Evolutionary conservation across 1,140 invertebrate species (phyloP), one percentile per base, ranked within the genome.

Genomic region (Drosophila varians): DNA sequence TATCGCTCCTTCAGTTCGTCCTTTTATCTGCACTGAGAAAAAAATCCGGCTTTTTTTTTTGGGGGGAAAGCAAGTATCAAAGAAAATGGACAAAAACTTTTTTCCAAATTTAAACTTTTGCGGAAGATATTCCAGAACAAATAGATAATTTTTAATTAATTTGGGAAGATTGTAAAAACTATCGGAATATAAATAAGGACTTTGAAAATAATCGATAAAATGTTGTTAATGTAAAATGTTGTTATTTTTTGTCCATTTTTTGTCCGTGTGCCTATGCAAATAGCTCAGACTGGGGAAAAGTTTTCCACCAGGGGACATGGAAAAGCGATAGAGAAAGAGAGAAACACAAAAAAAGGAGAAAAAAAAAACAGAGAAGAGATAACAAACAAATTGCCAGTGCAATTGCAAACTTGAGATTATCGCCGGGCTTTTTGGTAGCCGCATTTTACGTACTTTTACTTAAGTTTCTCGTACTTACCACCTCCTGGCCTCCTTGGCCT

Each of bases 311-410:
- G 52, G 18, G 38, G 7, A 46, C 11, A 26, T 11, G 6, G 40
- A 42, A 46, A 11, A 31, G 45, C 49, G 19, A 53, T 25, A 58
- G 45, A 31, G 18, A 65, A 57, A 58, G 28, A 58, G 66, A 52
- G 38, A 49, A 42, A 49, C 47, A 51, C n/a, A n/a, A n/a, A n/a
- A n/a, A n/a, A n/a, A n/a, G n/a, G n/a, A n/a, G 18, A 31, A 34
- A 42, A 49, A 31, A 31, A 55, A 76, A 74, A 21, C 19, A 57
- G 21, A 55, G 55, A n/a, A n/a, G 69, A 84, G 79, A 83, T 83
- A 84, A 72, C 79, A 83, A 83, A 84, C 71, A 83, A 83, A 83
- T 82, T 82, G 74, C 78, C 78, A 70, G 64, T 71, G 74, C 75
- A 70, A 74, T 82, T 61, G 64, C 64, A 83, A 78, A 70, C 82